phyloP scores from a whole-genome alignment of 2,888 invertebrate species.

The Polyommatus iphigenia region DNA sequence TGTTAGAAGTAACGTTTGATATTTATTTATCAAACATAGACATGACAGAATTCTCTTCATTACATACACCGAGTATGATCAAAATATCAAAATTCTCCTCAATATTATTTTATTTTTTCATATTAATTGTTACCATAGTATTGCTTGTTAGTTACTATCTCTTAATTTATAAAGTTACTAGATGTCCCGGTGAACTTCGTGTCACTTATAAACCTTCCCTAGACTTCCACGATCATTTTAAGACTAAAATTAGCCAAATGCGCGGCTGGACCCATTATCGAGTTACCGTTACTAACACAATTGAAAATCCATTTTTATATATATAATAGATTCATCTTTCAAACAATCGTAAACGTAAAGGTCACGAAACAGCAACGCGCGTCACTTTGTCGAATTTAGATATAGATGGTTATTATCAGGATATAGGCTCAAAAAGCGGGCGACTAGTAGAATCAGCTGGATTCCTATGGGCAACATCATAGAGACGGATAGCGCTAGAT shows the following conservation, averaged over 20 bases:
- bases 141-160: background rate
- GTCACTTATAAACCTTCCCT: too few species aligned
- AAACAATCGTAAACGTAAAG: conserved; percentile 36
- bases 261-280: too few species aligned
- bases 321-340: background rate
- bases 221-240: too few species aligned
- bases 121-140: background rate
- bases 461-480: conserved; percentile 64
- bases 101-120: background rate
- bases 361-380: conserved; percentile 56
- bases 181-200: too few species aligned
- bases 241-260: too few species aligned
- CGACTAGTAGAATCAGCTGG: conserved; percentile 65
- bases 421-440: conserved; percentile 65
- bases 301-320: too few species aligned
- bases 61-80: background rate
- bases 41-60: background rate
- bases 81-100: background rate
- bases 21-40: background rate
- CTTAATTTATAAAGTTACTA: background rate
- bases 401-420: conserved; percentile 74
- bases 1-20: background rate
- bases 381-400: conserved; percentile 66
- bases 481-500: conserved; percentile 51
- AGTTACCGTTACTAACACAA: too few species aligned